Percentiles rank a stretch among this genome's conserved stretches.
These are phyloP conservation scores for Silurus aristotelis DNA, from an alignment of 2,797 vertebrate species.

Conservation along the genomic window DNA sequence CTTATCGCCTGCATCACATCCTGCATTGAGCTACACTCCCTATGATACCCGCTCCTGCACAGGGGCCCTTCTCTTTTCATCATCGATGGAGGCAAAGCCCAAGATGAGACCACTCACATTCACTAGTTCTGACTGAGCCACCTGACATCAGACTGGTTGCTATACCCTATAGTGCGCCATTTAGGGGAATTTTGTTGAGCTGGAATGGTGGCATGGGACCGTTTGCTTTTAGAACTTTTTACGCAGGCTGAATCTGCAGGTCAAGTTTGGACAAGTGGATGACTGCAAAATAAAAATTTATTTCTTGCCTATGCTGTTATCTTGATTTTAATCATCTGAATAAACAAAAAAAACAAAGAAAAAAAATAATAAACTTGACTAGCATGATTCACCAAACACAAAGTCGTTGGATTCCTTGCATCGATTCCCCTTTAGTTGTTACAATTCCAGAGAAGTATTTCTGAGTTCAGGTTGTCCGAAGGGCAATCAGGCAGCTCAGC, in stretches of 20 bases:
- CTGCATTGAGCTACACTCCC: conserved; percentile 41
- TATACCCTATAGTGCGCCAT: neutral
- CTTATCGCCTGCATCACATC: conserved; percentile 57
- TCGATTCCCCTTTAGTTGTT: neutral
- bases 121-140: conserved; percentile 21
- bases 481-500: conserved; percentile 12
- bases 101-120: conserved; percentile 29
- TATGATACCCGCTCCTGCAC: conserved; percentile 36
- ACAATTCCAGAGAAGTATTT: conserved; percentile 6
- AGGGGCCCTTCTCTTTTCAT: conserved; percentile 46
- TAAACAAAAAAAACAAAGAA: neutral
- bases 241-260: neutral
- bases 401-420: neutral
- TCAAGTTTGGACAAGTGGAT: conserved; percentile 16
- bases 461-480: conserved; percentile 4
- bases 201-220: conserved; percentile 16
- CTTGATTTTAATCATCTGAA: neutral
- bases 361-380: neutral
- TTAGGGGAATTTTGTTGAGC: conserved; percentile 1
- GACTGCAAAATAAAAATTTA: neutral
- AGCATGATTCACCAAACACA: conserved; percentile 7
- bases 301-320: conserved; percentile 2
- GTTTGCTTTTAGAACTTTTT: neutral
- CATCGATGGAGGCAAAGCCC: conserved; percentile 19
- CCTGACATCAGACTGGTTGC: neutral